These are phyloP conservation scores for Eilema griseolum DNA, from an alignment of 2,888 invertebrate genomes.

Conservation along the genomic window DNA sequence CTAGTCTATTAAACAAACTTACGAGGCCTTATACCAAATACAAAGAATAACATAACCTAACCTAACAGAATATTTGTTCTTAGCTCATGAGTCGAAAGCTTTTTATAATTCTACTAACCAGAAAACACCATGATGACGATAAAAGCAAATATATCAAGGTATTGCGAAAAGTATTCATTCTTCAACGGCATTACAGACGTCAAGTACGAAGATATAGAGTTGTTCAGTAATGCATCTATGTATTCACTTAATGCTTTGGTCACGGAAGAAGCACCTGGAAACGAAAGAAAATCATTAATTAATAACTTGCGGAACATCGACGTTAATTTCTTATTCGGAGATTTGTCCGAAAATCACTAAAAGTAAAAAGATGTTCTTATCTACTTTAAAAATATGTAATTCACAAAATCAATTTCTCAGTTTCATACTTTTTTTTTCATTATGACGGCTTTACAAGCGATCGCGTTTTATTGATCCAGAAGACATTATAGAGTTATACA, in stretches of 20 bases:
- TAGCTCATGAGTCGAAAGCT: not conserved
- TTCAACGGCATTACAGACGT: slow-evolving; percentile 89
- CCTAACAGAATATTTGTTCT: not conserved
- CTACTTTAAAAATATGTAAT: too few relatives aligned
- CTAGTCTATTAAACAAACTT: not conserved
- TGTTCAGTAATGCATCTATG: slow-evolving; percentile 89
- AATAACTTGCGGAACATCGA: not conserved
- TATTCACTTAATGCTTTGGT: slow-evolving; percentile 94
- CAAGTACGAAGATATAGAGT: slow-evolving; percentile 89
- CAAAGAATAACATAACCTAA: not conserved
- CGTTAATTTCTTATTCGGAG: too few relatives aligned
- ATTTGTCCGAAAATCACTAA: too few relatives aligned
- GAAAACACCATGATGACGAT: slow-evolving; percentile 90
- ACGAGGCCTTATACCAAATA: not conserved
- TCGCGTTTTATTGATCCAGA: too few relatives aligned
- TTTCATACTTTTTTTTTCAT: too few relatives aligned
- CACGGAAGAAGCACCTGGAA: slow-evolving; percentile 92
- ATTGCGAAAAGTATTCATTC: slow-evolving; percentile 88
- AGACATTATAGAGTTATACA: too few relatives aligned
- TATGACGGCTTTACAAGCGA: too few relatives aligned
- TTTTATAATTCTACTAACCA: slow-evolving; percentile 71
- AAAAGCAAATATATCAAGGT: slow-evolving; percentile 93
- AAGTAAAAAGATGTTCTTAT: too few relatives aligned
- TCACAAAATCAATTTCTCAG: too few relatives aligned
- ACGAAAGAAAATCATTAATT: not conserved